These are phyloP conservation scores for Uloborus diversus DNA, from an alignment of 1,140 invertebrate genomes.

Conservation along the genomic window DNA sequence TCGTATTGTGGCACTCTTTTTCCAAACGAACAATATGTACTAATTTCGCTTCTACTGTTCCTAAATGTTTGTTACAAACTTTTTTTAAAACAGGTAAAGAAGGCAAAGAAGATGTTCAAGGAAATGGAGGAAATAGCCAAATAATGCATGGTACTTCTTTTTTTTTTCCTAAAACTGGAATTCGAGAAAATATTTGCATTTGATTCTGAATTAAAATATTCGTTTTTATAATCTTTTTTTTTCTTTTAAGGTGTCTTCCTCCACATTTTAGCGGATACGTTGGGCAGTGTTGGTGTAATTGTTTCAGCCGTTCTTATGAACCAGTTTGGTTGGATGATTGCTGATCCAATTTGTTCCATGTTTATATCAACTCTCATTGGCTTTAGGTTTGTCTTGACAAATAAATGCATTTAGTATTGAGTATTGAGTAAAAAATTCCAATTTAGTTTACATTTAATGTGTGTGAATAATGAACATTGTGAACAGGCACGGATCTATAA, in stretches of 20 bases:
- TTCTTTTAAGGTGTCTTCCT: slow-evolving; percentile 78
- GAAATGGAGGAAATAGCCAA: slow-evolving; percentile 60
- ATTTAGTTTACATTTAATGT: too few species aligned
- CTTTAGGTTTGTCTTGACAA: slow-evolving; percentile 75
- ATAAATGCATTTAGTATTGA: too few species aligned
- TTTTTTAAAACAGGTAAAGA: slow-evolving; percentile 25
- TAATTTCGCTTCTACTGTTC: too few species aligned
- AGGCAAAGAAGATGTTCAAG: slow-evolving; percentile 22
- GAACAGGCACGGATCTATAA: too few species aligned
- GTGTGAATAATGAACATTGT: too few species aligned
- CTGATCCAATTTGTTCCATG: slow-evolving; percentile 94
- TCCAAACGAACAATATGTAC: too few species aligned
- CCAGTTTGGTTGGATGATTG: slow-evolving; percentile 94
- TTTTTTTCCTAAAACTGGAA: not conserved
- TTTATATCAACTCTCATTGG: slow-evolving; percentile 88
- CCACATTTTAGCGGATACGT: slow-evolving; percentile 90
- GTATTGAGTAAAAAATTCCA: too few species aligned
- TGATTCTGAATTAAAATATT: not conserved
- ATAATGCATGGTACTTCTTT: slow-evolving; percentile 66
- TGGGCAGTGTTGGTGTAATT: slow-evolving; percentile 90
- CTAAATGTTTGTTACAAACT: too few species aligned
- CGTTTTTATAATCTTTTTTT: not conserved
- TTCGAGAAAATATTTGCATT: not conserved
- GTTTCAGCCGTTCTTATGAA: slow-evolving; percentile 90
- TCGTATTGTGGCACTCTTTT: too few species aligned